Percentiles rank a stretch among this genome's conserved stretches.
Conservation (phyloP, 2,113 vertebrate species). For the Piaya cayana region DNA sequence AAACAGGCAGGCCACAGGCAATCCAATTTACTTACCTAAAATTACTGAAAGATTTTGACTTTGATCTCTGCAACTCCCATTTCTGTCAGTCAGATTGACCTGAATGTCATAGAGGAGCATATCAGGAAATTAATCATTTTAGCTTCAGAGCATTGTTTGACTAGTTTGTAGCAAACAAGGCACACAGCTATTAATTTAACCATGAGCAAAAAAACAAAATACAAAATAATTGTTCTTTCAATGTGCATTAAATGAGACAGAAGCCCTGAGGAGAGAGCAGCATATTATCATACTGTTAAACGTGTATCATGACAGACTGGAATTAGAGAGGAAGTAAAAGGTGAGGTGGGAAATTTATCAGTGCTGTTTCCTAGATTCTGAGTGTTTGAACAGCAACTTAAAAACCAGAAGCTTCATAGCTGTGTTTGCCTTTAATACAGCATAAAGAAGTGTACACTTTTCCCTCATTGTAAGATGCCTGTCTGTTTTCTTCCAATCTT, state of each 20-base stretch:
- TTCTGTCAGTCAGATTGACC: neutral
- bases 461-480: neutral
- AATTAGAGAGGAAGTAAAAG: neutral
- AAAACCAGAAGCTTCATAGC: neutral
- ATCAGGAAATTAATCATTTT: neutral
- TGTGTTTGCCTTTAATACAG: neutral
- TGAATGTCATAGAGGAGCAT: neutral
- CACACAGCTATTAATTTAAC: neutral
- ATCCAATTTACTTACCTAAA: neutral
- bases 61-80: neutral
- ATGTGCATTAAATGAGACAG: neutral
- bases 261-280: neutral
- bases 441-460: neutral
- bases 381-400: neutral
- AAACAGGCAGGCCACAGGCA: neutral
- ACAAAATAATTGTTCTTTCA: slow-evolving; percentile 1
- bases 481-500: neutral
- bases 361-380: neutral
- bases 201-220: neutral
- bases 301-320: neutral
- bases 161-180: neutral
- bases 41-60: neutral
- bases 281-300: neutral
- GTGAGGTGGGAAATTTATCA: neutral
- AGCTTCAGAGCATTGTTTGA: neutral